These are phyloP conservation scores for Automeris io DNA, from an alignment of 2,888 invertebrate genomes.

Conservation along the genomic window DNA sequence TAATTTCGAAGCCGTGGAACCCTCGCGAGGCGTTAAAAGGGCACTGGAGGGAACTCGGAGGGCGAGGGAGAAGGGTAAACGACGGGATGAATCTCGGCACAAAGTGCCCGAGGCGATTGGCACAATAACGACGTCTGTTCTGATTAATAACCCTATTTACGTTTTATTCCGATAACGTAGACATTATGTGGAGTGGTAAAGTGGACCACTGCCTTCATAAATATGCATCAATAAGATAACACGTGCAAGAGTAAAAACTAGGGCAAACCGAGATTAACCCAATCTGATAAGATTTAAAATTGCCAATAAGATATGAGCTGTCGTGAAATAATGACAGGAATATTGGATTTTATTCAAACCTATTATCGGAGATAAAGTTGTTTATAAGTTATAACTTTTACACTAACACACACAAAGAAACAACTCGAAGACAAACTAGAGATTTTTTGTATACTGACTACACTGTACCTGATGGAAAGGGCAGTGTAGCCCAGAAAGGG, in stretches of 20 bases:
- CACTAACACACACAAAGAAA: too few species aligned
- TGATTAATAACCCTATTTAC: slow-evolving; percentile 42
- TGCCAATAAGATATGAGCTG: slow-evolving; percentile 6
- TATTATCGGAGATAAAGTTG: too few species aligned
- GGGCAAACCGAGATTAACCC: background rate
- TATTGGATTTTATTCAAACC: too few species aligned
- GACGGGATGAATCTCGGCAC: slow-evolving; percentile 40
- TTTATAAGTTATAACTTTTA: too few species aligned
- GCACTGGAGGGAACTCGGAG: slow-evolving; percentile 38
- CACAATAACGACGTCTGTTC: slow-evolving; percentile 39
- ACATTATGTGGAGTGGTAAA: background rate
- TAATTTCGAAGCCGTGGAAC: slow-evolving; percentile 48
- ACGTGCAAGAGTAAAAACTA: background rate
- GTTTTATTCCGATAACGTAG: background rate
- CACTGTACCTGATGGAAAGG: too few species aligned
- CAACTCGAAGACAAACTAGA: too few species aligned
- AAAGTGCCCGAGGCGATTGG: slow-evolving; percentile 37
- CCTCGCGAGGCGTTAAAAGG: slow-evolving; percentile 59
- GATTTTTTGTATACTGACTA: too few species aligned
- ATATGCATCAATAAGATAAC: background rate
- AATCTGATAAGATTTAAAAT: background rate
- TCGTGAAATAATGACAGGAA: too few species aligned
- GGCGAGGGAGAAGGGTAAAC: slow-evolving; percentile 48
- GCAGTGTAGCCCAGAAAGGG: too few species aligned
- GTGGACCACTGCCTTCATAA: background rate